Conservation (phyloP, 2,797 vertebrate species). For the Malacoraja senta region DNA sequence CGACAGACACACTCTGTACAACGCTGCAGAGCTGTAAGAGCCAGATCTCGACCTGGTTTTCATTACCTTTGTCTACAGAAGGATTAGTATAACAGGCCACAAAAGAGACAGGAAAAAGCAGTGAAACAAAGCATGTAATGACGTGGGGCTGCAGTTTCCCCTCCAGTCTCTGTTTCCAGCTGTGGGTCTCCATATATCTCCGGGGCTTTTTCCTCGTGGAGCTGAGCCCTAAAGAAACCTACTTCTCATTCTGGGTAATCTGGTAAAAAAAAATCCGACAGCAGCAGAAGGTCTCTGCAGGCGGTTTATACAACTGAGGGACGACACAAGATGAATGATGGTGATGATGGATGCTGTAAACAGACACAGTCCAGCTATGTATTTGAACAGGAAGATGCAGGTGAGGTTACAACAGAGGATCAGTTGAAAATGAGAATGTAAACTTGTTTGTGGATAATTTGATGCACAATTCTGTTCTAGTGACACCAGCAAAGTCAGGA, state of each 20-base stretch:
- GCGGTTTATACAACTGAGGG: background rate
- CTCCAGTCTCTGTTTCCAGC: background rate
- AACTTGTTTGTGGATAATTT: slow-evolving; percentile 19
- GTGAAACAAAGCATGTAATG: background rate
- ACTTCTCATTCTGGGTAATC: background rate
- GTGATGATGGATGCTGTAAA: slow-evolving; percentile 8
- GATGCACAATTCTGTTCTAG: background rate
- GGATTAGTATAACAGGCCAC: background rate
- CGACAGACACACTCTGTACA: background rate
- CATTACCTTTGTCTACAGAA: background rate
- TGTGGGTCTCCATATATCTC: background rate
- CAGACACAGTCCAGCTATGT: background rate
- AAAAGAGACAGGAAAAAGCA: background rate
- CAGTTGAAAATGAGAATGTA: background rate
- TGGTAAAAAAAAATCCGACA: background rate
- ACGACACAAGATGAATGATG: background rate
- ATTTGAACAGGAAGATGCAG: background rate
- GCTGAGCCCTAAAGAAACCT: background rate
- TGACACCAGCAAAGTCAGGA: background rate
- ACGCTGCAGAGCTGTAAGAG: background rate
- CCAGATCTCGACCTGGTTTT: background rate
- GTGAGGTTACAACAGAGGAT: background rate
- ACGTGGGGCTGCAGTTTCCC: too few relatives aligned
- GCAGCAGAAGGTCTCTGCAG: background rate
- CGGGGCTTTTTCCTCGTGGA: background rate